Percentiles rank a stretch among this genome's conserved stretches.
Conservation (phyloP, 2,113 vertebrate genomes). For the Lamprotornis superbus region DNA sequence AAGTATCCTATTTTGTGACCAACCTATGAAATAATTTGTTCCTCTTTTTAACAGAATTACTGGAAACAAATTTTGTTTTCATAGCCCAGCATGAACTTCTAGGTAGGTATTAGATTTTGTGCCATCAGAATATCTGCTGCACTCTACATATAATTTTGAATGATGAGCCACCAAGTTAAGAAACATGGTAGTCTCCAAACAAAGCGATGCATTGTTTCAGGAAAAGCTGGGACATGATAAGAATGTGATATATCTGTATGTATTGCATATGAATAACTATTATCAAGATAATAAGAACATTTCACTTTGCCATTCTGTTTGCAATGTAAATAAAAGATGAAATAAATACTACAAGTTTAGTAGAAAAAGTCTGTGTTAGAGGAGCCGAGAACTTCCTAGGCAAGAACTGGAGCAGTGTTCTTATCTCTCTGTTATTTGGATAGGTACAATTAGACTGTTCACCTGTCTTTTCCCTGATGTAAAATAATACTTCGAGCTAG, state of each 20-base stretch:
- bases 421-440: background rate
- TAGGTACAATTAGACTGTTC: background rate
- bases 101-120: background rate
- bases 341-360: background rate
- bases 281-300: background rate
- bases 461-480: background rate
- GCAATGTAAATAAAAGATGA: background rate
- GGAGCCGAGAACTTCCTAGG: background rate
- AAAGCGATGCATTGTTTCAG: background rate
- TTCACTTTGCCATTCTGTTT: background rate
- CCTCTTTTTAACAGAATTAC: background rate
- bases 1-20: background rate
- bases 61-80: background rate
- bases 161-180: background rate
- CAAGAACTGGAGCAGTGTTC: background rate
- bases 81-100: background rate
- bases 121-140: background rate
- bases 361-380: background rate
- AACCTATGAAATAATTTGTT: background rate
- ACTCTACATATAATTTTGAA: background rate
- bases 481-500: background rate
- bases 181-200: background rate
- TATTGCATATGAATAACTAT: background rate
- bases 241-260: background rate
- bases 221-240: background rate